These are phyloP conservation scores for Pelvicachromis taeniatus DNA, from an alignment of 2,113 vertebrate species.

Conservation along the genomic window DNA sequence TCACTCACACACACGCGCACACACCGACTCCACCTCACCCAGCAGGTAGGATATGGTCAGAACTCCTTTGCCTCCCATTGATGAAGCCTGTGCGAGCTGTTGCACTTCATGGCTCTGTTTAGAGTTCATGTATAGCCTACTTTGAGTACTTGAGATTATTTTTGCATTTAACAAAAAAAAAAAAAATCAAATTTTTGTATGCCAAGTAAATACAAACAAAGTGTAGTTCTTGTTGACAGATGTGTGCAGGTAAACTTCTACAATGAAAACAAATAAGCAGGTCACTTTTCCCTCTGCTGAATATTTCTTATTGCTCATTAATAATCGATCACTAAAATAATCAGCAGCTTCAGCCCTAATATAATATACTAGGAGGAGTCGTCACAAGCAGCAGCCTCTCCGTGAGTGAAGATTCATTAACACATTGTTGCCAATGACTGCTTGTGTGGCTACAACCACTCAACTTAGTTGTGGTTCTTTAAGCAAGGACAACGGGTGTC, in stretches of 20 bases:
- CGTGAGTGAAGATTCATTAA: slow-evolving; percentile 32
- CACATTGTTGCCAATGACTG: slow-evolving; percentile 30
- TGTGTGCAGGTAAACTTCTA: not conserved
- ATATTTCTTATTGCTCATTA: not conserved
- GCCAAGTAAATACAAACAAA: not conserved
- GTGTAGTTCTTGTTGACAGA: not conserved
- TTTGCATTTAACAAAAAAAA: not conserved
- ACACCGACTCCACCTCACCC: no score
- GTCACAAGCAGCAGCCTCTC: not conserved
- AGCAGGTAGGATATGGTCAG: no score
- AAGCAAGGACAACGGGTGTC: slow-evolving; percentile 53
- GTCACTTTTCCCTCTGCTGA: not conserved
- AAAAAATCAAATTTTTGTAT: not conserved
- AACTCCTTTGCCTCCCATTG: not conserved
- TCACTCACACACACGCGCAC: no score
- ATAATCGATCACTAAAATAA: not conserved
- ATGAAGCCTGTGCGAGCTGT: not conserved
- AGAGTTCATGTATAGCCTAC: not conserved
- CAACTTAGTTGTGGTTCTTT: slow-evolving; percentile 65
- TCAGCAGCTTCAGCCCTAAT: not conserved
- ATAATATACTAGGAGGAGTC: not conserved
- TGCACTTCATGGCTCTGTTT: not conserved
- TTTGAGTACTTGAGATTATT: not conserved
- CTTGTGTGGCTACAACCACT: slow-evolving; percentile 50
- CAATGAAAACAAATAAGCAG: no score